Evolutionary conservation across 2,888 invertebrate genomes (phyloP).

Genomic region (Agrotis puta): DNA sequence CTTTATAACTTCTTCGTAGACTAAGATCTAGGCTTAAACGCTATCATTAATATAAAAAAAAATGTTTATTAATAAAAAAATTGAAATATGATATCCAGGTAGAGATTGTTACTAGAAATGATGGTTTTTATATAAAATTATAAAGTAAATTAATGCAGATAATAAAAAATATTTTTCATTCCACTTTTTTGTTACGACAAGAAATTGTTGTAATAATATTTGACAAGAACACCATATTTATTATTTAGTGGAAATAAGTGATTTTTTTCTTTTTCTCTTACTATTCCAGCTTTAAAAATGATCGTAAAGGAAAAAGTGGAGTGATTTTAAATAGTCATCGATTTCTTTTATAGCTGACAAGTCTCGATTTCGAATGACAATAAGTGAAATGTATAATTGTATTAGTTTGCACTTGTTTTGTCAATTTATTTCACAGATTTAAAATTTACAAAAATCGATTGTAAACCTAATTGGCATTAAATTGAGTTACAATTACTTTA

Average conservation of each 20-base stretch:
- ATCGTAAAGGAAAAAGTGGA: constrained; percentile 76
- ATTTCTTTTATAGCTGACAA: constrained; percentile 83
- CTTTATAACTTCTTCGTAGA: constrained; percentile 87
- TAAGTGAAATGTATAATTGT: constrained; percentile 19
- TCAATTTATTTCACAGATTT: constrained; percentile 44
- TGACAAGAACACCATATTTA: constrained; percentile 76
- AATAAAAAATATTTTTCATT: constrained; percentile 72
- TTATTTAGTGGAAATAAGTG: constrained; percentile 66
- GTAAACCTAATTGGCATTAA: constrained; percentile 23
- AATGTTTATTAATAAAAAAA: constrained; percentile 86
- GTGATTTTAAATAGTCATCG: constrained; percentile 74
- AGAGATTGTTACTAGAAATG: constrained; percentile 90
- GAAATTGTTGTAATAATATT: constrained; percentile 32
- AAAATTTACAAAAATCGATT: constrained; percentile 15
- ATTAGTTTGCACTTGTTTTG: constrained; percentile 60
- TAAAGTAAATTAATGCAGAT: constrained; percentile 80
- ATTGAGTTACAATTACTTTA: constrained; percentile 28
- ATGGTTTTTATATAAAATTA: constrained; percentile 88
- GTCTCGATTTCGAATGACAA: constrained; percentile 81
- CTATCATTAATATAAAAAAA: constrained; percentile 84
- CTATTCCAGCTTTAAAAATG: constrained; percentile 78
- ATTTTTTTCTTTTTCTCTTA: constrained; percentile 62
- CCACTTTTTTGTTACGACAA: constrained; percentile 74
- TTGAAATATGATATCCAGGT: constrained; percentile 86
- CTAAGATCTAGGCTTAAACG: constrained; percentile 87